Evolutionary conservation across 2,888 invertebrate species (phyloP), one percentile per base, ranked within the genome.

Genomic region (Oscheius sp.): DNA sequence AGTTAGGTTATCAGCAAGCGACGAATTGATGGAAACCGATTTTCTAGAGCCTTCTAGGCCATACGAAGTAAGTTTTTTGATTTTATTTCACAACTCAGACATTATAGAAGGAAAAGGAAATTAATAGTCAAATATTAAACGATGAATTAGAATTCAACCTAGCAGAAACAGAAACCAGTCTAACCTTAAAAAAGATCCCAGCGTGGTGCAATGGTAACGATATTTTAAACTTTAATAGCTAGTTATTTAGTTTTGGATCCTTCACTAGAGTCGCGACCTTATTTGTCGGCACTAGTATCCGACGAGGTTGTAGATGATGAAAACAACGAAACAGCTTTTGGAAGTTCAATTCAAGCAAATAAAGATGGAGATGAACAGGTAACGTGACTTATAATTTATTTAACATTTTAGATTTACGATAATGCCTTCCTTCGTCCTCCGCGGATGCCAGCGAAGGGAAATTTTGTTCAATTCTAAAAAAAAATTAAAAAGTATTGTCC

Each of bases 161-260:
- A n/a, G 46, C 29, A 34, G 67, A 67, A 17, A 67, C 67, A 23
- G 67, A 67, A 57, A 67, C 67, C 12, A 67, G 67, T 20, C 57
- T 67, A 12, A 37, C 48, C 29, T 42, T 67, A 20, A 37, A 46
- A 1, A 34, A 42, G 17, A 57, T 67, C 4, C 67, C 67, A 4
- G 39, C 57, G 4, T 58, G 20, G 29, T 67, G 67, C 20, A 37
- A 42, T 23, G 48, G 67, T 67, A 5, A 52, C 17, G 37, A 37
- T 65, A 12, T 8, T 12, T 25, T 29, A 31, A 29, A 17, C 50
- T 15, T 33, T 37, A 1, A 23, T 4, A 31, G 1, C n/a, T 6
- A 17, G n/a, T 58, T 27, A 42, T 77, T 34, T 58, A 79, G 74
- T 81, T 3, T 64, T 81, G 4, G 53, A 53, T 3, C 70, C 78